Conservation (phyloP, 2,113 vertebrate genomes). For the Neogale vison region DNA sequence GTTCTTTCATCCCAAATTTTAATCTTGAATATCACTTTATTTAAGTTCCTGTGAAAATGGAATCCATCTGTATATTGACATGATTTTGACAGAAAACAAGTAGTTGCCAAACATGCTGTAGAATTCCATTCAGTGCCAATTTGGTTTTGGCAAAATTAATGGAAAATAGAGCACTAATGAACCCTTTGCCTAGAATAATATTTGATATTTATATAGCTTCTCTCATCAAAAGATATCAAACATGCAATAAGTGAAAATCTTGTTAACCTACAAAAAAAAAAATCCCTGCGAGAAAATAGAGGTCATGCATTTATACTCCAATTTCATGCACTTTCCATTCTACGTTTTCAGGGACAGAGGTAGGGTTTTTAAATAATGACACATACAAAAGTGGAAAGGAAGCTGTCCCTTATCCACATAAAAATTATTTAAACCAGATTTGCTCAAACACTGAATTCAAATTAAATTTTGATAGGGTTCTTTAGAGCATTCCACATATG, state of each 20-base stretch:
- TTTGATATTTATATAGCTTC: conserved; percentile 55
- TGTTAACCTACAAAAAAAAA: conserved; percentile 40
- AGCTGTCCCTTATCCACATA: not conserved
- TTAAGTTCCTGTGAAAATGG: conserved; percentile 34
- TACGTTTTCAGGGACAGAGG: not conserved
- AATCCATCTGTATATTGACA: conserved; percentile 55
- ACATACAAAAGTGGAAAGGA: not conserved
- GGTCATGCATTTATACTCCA: conserved; percentile 30
- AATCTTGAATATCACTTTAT: conserved; percentile 56
- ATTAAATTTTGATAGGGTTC: conserved; percentile 28
- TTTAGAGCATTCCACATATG: conserved; percentile 26
- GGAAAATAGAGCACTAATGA: conserved; percentile 67
- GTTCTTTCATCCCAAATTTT: conserved; percentile 18
- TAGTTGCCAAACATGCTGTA: conserved; percentile 55
- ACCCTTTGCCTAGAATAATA: conserved; percentile 58
- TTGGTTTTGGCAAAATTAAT: conserved; percentile 54
- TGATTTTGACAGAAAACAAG: conserved; percentile 65
- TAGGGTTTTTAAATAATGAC: not conserved
- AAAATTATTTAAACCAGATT: conserved; percentile 36
- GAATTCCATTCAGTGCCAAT: conserved; percentile 36
- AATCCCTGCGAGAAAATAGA: not conserved
- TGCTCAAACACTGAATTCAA: not conserved
- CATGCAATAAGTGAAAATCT: conserved; percentile 58
- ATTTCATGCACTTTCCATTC: conserved; percentile 24
- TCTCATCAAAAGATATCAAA: conserved; percentile 60